Conservation (phyloP, 2,113 vertebrate species). For the Psettodes erumei region DNA sequence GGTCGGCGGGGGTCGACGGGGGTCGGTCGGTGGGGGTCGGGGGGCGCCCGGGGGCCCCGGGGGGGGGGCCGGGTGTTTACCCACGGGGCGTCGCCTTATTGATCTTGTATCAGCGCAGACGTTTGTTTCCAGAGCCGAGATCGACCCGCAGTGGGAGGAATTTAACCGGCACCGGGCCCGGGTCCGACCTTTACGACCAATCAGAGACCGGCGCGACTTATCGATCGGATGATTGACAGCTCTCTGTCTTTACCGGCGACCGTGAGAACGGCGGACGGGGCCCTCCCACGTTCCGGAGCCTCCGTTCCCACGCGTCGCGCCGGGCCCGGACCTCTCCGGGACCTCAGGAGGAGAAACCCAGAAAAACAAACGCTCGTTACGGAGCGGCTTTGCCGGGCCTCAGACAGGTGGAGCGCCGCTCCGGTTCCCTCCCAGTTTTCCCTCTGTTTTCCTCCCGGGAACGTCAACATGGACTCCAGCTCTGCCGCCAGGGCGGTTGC, state of each 20-base stretch:
- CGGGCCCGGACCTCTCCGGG: background rate
- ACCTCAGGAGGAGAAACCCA: background rate
- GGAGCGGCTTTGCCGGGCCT: conserved; percentile 13
- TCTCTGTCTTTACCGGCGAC: too few relatives aligned
- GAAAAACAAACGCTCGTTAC: conserved; percentile 49
- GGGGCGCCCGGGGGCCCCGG: conserved; percentile 32
- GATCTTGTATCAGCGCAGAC: conserved; percentile 69
- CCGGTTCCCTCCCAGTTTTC: too few relatives aligned
- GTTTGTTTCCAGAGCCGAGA: conserved; percentile 32
- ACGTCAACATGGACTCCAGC: conserved; percentile 11
- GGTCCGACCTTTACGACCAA: too few relatives aligned
- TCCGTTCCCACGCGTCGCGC: conserved; percentile 39
- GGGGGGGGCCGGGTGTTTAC: conserved; percentile 69
- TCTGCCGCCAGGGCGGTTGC: conserved; percentile 1
- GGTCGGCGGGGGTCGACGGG: conserved; percentile 32
- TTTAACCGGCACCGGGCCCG: too few relatives aligned
- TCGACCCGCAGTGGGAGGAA: conserved; percentile 55
- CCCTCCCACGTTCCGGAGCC: too few relatives aligned
- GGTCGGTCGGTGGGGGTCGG: conserved; percentile 38
- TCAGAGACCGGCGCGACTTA: too few relatives aligned
- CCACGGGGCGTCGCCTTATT: conserved; percentile 76
- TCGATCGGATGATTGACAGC: too few relatives aligned
- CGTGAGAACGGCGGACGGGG: too few relatives aligned
- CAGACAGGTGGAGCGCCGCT: conserved; percentile 45
- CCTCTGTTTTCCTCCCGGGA: background rate